These are phyloP conservation scores for Automeris io DNA, from an alignment of 2,888 invertebrate species.

Conservation along the genomic window DNA sequence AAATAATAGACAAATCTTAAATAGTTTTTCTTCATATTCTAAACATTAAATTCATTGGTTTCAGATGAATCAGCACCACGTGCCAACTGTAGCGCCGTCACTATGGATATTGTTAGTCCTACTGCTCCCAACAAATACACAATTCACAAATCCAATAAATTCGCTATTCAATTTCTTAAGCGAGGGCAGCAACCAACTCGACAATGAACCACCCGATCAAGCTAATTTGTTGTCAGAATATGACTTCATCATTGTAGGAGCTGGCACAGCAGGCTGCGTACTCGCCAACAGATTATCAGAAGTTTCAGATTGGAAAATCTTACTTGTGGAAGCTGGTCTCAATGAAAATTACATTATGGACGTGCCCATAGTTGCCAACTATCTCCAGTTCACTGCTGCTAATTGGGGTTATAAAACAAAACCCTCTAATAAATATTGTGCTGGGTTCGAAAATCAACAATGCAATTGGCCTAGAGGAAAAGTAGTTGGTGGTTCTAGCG, in stretches of 20 bases:
- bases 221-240: slow-evolving; percentile 74
- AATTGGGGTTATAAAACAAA: slow-evolving; percentile 91
- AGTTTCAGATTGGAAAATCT: slow-evolving; percentile 80
- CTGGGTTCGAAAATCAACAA: slow-evolving; percentile 84
- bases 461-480: slow-evolving; percentile 90
- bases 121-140: slow-evolving; percentile 40
- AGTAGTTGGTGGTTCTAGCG: slow-evolving; percentile 88
- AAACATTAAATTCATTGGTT: slow-evolving; percentile 22
- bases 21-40: background rate
- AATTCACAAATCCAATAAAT: slow-evolving; percentile 51
- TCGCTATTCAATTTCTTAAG: slow-evolving; percentile 71
- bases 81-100: slow-evolving; percentile 33
- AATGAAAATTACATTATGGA: slow-evolving; percentile 86
- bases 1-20: background rate
- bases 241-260: slow-evolving; percentile 87
- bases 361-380: slow-evolving; percentile 83
- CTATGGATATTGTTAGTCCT: slow-evolving; percentile 37
- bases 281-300: slow-evolving; percentile 85
- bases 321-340: slow-evolving; percentile 85
- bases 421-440: slow-evolving; percentile 83
- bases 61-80: slow-evolving; percentile 53
- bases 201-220: slow-evolving; percentile 74
- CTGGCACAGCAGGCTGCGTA: slow-evolving; percentile 88
- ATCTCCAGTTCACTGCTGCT: slow-evolving; percentile 82
- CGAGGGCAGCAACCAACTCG: slow-evolving; percentile 70